Conservation (phyloP, 2,797 vertebrate genomes). For the Phalloptychus januarius region DNA sequence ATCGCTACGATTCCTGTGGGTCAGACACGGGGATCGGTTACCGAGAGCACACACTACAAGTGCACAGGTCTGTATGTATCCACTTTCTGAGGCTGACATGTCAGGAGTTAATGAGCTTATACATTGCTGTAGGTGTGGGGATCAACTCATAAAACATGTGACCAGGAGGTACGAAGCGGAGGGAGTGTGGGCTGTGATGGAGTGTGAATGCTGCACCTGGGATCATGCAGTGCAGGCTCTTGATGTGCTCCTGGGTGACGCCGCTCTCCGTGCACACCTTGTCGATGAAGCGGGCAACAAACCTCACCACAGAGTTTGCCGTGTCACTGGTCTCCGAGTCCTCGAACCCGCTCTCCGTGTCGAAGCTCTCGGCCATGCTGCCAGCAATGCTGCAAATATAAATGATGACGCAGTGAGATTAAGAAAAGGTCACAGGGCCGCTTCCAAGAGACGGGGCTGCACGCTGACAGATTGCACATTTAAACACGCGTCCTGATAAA, state of each 20-base stretch:
- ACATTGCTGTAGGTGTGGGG: constrained; percentile 32
- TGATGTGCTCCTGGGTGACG: constrained; percentile 98
- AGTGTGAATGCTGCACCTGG: constrained; percentile 84
- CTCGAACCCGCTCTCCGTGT: constrained; percentile 98
- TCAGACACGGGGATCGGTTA: constrained; percentile 56
- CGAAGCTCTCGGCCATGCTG: constrained; percentile 97
- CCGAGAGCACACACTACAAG: constrained; percentile 35
- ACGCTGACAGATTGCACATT: constrained; percentile 34
- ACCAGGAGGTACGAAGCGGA: constrained; percentile 20
- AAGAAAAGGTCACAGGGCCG: constrained; percentile 22
- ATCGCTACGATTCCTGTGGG: constrained; percentile 95
- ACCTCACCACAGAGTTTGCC: constrained; percentile 91
- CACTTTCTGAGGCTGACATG: constrained; percentile 52
- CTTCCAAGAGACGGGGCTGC: constrained; percentile 8
- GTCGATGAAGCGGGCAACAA: constrained; percentile 96
- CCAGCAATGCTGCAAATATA: constrained; percentile 89
- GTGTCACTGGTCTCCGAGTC: constrained; percentile 94
- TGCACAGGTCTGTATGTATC: constrained; percentile 29
- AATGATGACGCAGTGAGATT: constrained; percentile 23
- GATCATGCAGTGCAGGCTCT: constrained; percentile 98
- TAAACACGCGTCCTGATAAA: constrained; percentile 37
- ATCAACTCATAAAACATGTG: constrained; percentile 50
- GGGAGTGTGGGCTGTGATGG: constrained; percentile 45
- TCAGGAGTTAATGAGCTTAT: constrained; percentile 61
- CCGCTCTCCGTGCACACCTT: constrained; percentile 99